A percentile compares a stretch with the other conserved stretches of the same genome.
Conservation (phyloP, 2,113 vertebrate species). For the Saguinus imperator region DNA sequence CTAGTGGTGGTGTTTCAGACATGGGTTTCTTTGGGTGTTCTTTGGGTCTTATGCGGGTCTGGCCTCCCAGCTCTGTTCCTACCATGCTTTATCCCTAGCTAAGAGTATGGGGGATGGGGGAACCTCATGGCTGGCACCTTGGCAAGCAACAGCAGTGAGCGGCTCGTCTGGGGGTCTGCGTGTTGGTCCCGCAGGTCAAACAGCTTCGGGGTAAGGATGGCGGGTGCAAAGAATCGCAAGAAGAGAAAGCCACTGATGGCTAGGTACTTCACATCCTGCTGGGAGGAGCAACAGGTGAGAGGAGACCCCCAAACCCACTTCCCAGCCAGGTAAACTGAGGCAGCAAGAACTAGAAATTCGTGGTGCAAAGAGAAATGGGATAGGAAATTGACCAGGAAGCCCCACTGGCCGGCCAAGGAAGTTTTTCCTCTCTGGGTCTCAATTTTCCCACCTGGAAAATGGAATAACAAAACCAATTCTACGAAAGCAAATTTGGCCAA, state of each 20-base stretch:
- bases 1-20: neutral
- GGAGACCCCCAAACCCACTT: neutral
- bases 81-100: too few relatives aligned
- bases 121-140: conserved; percentile 83
- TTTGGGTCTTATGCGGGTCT: neutral
- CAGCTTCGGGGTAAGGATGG: conserved; percentile 93
- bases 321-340: neutral
- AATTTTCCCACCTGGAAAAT: neutral
- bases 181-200: conserved; percentile 94
- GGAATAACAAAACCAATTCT: neutral
- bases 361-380: neutral
- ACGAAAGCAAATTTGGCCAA: neutral
- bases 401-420: neutral
- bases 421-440: neutral
- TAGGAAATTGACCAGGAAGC: neutral
- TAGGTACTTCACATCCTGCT: conserved; percentile 91
- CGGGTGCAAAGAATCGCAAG: conserved; percentile 92
- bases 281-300: neutral
- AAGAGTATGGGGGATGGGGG: fast-evolving
- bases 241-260: conserved; percentile 95
- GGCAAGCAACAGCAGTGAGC: conserved; percentile 91
- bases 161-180: conserved; percentile 89
- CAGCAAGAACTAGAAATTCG: neutral
- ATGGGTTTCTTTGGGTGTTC: neutral
- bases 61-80: neutral